Evolutionary conservation across 2,888 invertebrate species (phyloP), one percentile per base, ranked within the genome.

Genomic region (Allygus modestus): DNA sequence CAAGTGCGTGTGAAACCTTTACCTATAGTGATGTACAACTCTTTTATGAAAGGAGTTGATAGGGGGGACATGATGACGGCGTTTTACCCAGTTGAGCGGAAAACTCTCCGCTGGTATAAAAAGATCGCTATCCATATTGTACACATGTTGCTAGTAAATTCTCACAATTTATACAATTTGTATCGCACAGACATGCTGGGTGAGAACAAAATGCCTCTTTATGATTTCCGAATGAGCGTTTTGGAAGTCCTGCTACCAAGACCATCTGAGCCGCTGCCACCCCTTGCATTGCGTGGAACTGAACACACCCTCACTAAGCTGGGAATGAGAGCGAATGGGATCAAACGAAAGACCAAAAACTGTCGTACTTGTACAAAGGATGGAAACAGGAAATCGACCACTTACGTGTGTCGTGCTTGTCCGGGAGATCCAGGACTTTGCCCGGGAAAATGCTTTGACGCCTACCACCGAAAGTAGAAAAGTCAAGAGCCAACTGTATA

Each of bases 11-110:
- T 15, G 17, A 46, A 46, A 46, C 46, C 46, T 1, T 12, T 46
- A 7, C 46, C 46, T 2, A 17, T 46, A 1, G 46, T 46, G 1
- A 15, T 9, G 46, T 31, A 73, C 33, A 37, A 73, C 15, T 7
- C 5, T 9, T 37, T 37, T 37, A 37, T 37, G 37, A 37, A 37
- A 37, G 54, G 23, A 2, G 54, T 73, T 11, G 73, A 33, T 20
- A 7, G 73, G 0, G 20, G 73, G 1, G 73, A 73, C n/a, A 26
- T 31, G 73, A 73, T 73, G 73, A 20, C n/a, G 46, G 54, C 54
- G 2, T 54, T 7, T 15, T 54, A 54, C 23, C 54, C 54, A 20
- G 4, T 54, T 54, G 54, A 54, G 15, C 54, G 5, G 2, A 54
- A 54, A 15, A 54, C 54, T 9, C 54, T 54, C n/a, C 54, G 54